phyloP scores from a whole-genome alignment of 2,888 invertebrate species.

The Smittia sp. region DNA sequence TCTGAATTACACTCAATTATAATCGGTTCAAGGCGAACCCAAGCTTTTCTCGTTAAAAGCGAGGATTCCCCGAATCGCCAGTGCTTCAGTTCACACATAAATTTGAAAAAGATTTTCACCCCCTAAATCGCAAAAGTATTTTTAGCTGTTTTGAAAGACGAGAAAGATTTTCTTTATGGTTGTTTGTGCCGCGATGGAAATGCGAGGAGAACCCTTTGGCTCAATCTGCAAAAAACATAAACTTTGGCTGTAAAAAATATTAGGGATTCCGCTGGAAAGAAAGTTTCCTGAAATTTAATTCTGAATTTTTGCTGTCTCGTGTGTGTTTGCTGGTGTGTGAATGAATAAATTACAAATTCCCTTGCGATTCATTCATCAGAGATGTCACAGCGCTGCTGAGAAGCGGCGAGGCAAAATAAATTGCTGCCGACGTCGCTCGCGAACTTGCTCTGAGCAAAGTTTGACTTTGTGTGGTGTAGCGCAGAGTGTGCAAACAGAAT shows the following conservation, averaged over 20 bases:
- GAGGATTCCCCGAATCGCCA: background rate
- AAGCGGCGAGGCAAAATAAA: background rate
- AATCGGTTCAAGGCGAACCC: too few species aligned
- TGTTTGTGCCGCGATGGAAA: background rate
- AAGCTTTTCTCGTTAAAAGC: too few species aligned
- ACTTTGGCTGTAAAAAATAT: background rate
- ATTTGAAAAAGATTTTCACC: background rate
- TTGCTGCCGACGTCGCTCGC: background rate
- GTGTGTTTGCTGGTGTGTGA: background rate
- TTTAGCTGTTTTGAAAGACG: background rate
- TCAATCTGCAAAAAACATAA: background rate
- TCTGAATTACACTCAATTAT: too few species aligned
- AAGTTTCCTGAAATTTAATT: constrained; percentile 5
- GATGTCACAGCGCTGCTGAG: background rate
- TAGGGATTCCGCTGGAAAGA: background rate
- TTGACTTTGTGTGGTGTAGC: background rate
- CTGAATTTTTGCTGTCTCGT: background rate
- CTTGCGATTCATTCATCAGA: background rate
- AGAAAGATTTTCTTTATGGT: constrained; percentile 1
- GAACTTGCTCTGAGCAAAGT: background rate
- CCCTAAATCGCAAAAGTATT: background rate
- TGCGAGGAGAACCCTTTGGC: background rate
- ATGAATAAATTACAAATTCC: constrained; percentile 8
- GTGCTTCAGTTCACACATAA: background rate
- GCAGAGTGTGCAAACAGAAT: constrained; percentile 16